Evolutionary conservation across 2,113 vertebrate genomes (phyloP).

Genomic region (Shinisaurus crocodilurus): DNA sequence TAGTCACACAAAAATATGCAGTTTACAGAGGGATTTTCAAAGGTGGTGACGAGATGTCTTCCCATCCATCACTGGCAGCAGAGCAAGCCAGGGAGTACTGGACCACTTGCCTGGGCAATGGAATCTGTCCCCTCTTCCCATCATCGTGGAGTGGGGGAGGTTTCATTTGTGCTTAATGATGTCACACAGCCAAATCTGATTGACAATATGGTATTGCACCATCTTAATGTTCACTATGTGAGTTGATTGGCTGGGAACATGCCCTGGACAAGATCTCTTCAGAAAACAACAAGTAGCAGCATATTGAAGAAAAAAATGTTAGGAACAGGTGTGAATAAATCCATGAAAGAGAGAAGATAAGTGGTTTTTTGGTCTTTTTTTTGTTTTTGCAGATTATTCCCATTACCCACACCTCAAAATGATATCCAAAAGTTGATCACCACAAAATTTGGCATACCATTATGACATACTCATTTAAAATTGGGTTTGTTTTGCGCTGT

Average conservation of each 20-base stretch:
- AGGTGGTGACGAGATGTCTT: no score
- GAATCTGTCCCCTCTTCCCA: not conserved
- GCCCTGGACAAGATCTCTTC: not conserved
- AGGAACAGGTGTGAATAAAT: not conserved
- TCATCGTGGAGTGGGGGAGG: not conserved
- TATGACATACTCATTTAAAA: not conserved
- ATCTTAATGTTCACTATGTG: not conserved
- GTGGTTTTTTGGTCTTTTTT: not conserved
- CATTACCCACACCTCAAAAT: not conserved
- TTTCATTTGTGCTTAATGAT: not conserved
- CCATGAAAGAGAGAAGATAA: not conserved
- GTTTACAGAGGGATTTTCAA: not conserved
- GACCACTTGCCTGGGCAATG: not conserved
- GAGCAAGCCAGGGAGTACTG: not conserved
- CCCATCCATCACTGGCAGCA: not conserved
- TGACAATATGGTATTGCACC: not conserved
- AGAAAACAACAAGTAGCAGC: not conserved
- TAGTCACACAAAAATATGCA: not conserved
- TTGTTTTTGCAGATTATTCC: not conserved
- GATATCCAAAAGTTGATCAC: not conserved
- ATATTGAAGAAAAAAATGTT: not conserved
- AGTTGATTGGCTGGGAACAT: not conserved
- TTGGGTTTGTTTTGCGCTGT: not conserved
- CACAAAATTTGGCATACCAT: not conserved
- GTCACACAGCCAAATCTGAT: no score